A percentile compares a stretch with the other conserved stretches of the same genome.
Conservation (phyloP, 2,113 vertebrate genomes). For the Antigone vipio region DNA sequence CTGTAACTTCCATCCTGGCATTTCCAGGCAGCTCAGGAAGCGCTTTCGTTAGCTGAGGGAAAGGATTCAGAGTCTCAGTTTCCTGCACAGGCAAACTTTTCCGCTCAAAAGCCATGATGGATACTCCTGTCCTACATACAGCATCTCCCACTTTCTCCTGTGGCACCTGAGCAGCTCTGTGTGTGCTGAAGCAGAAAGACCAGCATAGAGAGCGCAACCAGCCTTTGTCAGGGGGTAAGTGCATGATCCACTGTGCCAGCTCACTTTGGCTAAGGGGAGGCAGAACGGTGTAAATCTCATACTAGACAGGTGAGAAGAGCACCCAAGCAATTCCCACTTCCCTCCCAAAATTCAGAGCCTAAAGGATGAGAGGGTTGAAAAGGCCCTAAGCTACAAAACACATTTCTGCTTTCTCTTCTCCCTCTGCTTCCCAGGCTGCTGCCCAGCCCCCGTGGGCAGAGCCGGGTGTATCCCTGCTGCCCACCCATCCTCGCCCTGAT, state of each 20-base stretch:
- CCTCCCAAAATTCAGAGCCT: not conserved
- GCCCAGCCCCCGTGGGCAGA: not conserved
- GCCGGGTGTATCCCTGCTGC: not conserved
- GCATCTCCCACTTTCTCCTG: not conserved
- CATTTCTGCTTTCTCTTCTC: not conserved
- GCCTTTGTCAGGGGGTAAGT: not conserved
- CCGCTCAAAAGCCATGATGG: not conserved
- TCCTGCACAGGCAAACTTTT: conserved; percentile 8
- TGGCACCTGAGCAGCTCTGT: not conserved
- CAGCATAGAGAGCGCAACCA: not conserved
- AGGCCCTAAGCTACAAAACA: not conserved
- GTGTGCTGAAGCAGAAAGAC: not conserved
- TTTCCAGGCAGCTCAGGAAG: conserved; percentile 10
- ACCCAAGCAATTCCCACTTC: not conserved
- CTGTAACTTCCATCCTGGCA: not conserved
- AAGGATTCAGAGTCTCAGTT: not conserved
- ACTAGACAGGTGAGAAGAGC: not conserved
- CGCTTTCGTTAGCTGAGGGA: not conserved
- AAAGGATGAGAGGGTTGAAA: not conserved
- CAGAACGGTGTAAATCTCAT: not conserved
- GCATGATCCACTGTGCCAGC: not conserved
- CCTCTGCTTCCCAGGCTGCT: not conserved
- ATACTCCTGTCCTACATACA: not conserved
- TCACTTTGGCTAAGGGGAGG: not conserved
- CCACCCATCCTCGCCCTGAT: not conserved